Evolutionary conservation across 2,888 invertebrate genomes (phyloP), one percentile per base, ranked within the genome.

Genomic region (Eupithecia centaureata): DNA sequence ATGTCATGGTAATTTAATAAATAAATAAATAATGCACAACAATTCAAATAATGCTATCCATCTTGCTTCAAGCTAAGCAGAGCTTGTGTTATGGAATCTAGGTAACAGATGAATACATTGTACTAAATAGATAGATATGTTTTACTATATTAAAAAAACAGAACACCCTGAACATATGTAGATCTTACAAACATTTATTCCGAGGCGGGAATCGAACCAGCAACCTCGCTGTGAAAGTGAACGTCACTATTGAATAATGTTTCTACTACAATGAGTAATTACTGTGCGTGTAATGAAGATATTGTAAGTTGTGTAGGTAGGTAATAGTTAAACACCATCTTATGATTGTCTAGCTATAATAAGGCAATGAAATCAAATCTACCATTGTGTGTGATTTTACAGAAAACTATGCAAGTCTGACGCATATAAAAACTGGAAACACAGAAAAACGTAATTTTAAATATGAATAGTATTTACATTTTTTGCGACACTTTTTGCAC

Each of bases 401-500:
- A 22, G n/a, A 56, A 56, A 56, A 54, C 54, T 25, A 52, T 27
- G 15, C 0, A 1, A 25, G 5, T 27, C 52, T 22, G 52, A 13
- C 52, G 15, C 32, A 57, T 32, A 32, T 8, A 18, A 57, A 57
- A 52, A 33, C 13, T 5, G 5, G n/a, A 33, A 1, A 61, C 12
- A 52, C 30, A 18, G 18, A 61, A 51, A 61, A 15, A 61, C 33
- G n/a, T 25, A 27, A 51, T 33, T 4, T 35, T 13, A 32, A 61
- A 15, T 42, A 28, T 28, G 47, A 35, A 10, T 27, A 57, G 77
- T 82, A 87, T 77, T 90, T 90, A 91, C 92, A 86, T 84, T 89
- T 89, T 65, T 77, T 87, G 10, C 90, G 84, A 70, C 92, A 91
- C 76, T 85, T 88, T 66, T 86, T 88, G 82, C 92, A 92, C 79